A percentile compares a stretch with the other conserved stretches of the same genome.
Conservation (phyloP, 2,113 vertebrate species). For the Centropus unirufus region DNA sequence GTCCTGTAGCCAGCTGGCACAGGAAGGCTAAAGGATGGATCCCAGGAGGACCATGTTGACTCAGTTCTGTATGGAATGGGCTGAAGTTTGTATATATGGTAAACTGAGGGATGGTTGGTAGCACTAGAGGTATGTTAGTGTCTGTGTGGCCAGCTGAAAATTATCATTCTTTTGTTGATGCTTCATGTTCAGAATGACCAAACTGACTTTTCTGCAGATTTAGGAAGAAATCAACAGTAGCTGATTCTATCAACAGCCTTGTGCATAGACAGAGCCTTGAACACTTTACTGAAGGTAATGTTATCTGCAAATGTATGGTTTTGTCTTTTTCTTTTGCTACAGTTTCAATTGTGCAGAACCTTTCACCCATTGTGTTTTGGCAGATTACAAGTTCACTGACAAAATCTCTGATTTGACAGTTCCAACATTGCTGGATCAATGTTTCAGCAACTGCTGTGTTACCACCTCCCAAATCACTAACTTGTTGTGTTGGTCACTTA, state of each 20-base stretch:
- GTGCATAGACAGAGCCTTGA: conserved; percentile 79
- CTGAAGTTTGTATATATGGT: background rate
- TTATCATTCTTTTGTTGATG: rapidly evolving
- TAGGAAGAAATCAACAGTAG: conserved; percentile 87
- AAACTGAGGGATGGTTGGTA: background rate
- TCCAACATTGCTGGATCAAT: background rate
- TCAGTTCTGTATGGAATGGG: background rate
- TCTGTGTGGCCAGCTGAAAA: background rate
- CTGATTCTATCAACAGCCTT: conserved; percentile 85
- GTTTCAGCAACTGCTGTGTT: background rate
- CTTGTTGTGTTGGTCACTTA: background rate
- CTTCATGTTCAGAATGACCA: background rate
- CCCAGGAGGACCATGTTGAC: background rate
- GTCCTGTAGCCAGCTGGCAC: background rate
- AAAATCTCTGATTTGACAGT: background rate
- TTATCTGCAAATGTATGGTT: background rate
- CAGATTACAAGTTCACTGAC: background rate
- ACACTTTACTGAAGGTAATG: conserved; percentile 90
- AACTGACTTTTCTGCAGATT: conserved; percentile 75
- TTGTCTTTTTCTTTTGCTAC: background rate
- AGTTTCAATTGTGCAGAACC: background rate
- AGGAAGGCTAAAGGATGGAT: rapidly evolving
- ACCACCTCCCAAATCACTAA: background rate
- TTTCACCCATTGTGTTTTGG: background rate
- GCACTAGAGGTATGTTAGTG: background rate